A percentile compares a stretch with the other conserved stretches of the same genome.
These are phyloP conservation scores for Albula glossodonta DNA, from an alignment of 2,113 vertebrate genomes.

Conservation along the genomic window DNA sequence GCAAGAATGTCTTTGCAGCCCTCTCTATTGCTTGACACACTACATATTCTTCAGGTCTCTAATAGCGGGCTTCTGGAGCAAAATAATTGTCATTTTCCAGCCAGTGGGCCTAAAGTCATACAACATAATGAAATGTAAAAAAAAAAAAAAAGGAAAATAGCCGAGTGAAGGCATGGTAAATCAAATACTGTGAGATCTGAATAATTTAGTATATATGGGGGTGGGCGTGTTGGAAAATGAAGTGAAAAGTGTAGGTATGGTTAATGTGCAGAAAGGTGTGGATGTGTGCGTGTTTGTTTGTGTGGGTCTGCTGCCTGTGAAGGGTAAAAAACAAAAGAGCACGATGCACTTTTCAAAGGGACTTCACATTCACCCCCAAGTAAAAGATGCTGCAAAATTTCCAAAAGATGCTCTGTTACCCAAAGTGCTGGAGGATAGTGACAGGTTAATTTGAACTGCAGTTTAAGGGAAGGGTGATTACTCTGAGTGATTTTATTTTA, in stretches of 20 bases:
- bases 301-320: conserved; percentile 64
- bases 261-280: conserved; percentile 73
- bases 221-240: conserved; percentile 51
- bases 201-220: conserved; percentile 76
- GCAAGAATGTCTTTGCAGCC: conserved; percentile 31
- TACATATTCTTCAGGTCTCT: conserved; percentile 69
- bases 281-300: conserved; percentile 61
- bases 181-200: conserved; percentile 77
- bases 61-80: conserved; percentile 78
- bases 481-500: conserved; percentile 42
- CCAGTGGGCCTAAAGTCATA: conserved; percentile 80
- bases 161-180: conserved; percentile 75
- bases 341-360: neutral
- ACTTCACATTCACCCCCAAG: neutral
- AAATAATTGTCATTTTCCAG: conserved; percentile 82
- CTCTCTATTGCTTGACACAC: conserved; percentile 40
- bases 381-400: neutral
- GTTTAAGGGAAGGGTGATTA: conserved; percentile 42
- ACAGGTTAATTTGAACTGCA: conserved; percentile 55
- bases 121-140: conserved; percentile 79
- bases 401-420: neutral
- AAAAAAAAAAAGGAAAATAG: conserved; percentile 51
- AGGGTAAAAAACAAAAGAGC: conserved; percentile 52
- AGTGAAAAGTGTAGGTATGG: conserved; percentile 71
- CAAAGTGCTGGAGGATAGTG: conserved; percentile 56